These are phyloP conservation scores for Sander lucioperca DNA, from an alignment of 2,113 vertebrate species.

Conservation along the genomic window DNA sequence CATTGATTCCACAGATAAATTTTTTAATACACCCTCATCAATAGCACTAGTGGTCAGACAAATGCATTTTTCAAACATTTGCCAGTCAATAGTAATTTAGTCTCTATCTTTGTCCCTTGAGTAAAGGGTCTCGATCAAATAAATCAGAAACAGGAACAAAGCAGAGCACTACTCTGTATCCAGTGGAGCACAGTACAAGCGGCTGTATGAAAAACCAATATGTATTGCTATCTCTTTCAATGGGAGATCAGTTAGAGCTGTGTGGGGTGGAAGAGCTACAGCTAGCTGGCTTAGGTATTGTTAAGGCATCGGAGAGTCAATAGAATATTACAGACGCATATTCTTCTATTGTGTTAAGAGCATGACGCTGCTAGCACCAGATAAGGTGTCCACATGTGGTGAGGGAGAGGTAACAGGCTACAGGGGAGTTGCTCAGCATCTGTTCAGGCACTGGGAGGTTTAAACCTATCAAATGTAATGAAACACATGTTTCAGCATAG, in stretches of 20 bases:
- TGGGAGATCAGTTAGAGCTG: slow-evolving; percentile 54
- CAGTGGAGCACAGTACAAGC: slow-evolving; percentile 40
- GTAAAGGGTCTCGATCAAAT: slow-evolving; percentile 78
- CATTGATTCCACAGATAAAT: slow-evolving; percentile 76
- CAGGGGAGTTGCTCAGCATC: slow-evolving; percentile 21
- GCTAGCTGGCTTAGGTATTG: slow-evolving; percentile 26
- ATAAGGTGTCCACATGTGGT: slow-evolving; percentile 32
- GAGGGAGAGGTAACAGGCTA: slow-evolving; percentile 33
- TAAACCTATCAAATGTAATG: not conserved
- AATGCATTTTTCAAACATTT: slow-evolving; percentile 83
- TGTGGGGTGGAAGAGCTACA: slow-evolving; percentile 18
- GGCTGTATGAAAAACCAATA: slow-evolving; percentile 67
- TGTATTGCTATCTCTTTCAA: slow-evolving; percentile 53
- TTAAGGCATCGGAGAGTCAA: slow-evolving; percentile 38
- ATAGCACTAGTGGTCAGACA: slow-evolving; percentile 79
- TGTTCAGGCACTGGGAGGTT: not conserved
- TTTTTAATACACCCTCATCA: slow-evolving; percentile 81
- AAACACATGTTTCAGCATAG: not conserved
- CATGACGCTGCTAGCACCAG: slow-evolving; percentile 30
- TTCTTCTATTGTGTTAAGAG: slow-evolving; percentile 49
- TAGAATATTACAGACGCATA: slow-evolving; percentile 41
- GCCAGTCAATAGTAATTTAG: slow-evolving; percentile 83
- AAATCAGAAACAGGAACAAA: slow-evolving; percentile 65
- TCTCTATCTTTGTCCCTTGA: slow-evolving; percentile 78
- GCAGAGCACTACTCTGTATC: slow-evolving; percentile 52